These are phyloP conservation scores for Dromiciops gliroides DNA, from an alignment of 2,113 vertebrate genomes.

Conservation along the genomic window DNA sequence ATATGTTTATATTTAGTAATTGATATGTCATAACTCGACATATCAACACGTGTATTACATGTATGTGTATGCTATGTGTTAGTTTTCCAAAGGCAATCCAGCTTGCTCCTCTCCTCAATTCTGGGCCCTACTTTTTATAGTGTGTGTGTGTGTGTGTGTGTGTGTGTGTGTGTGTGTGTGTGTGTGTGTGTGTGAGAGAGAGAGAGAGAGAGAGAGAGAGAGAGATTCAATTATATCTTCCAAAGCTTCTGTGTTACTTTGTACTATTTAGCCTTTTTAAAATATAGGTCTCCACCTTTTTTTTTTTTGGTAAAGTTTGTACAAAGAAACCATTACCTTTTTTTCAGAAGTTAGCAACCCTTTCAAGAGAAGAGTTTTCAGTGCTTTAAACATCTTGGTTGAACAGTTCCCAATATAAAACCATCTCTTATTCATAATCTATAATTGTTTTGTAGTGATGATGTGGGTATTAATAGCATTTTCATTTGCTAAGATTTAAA, in stretches of 20 bases:
- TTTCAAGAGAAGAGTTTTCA: conserved; percentile 18
- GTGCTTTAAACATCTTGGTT: not conserved
- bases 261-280: not conserved
- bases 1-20: not conserved
- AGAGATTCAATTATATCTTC: not conserved
- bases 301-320: not conserved
- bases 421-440: not conserved
- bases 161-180: no score
- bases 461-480: not conserved
- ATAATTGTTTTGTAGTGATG: not conserved
- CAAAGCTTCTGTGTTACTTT: not conserved
- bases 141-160: not conserved
- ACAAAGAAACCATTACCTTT: not conserved
- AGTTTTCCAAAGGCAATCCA: not conserved
- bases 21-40: not conserved
- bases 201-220: not conserved
- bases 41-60: not conserved
- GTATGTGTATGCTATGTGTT: not conserved
- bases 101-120: not conserved
- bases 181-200: no score
- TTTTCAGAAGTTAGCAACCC: not conserved
- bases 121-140: not conserved
- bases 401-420: not conserved
- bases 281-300: not conserved
- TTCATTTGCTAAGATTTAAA: conserved; percentile 9